These are phyloP conservation scores for Lucilia cuprina DNA, from an alignment of 1,140 invertebrate genomes.

Conservation along the genomic window DNA sequence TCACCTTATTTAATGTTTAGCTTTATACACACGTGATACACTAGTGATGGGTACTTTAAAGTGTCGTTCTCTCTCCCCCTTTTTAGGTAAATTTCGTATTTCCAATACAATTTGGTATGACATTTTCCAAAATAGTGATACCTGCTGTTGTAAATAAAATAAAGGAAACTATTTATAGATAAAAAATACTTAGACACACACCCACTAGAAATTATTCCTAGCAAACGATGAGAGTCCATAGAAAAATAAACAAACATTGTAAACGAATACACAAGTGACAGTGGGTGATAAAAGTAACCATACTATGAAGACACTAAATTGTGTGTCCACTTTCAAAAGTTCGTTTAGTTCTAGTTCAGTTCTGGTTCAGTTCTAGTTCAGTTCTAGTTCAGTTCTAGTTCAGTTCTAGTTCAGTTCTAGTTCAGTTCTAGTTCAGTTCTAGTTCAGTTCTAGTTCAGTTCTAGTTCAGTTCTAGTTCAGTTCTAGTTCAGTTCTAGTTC, in stretches of 20 bases:
- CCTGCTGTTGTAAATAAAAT: constrained; percentile 2
- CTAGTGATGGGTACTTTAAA: neutral
- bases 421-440: too few relatives aligned
- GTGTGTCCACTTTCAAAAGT: too few relatives aligned
- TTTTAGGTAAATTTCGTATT: neutral
- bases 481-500: too few relatives aligned
- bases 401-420: too few relatives aligned
- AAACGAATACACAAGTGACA: neutral
- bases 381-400: too few relatives aligned
- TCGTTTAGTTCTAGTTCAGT: too few relatives aligned
- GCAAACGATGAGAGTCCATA: neutral
- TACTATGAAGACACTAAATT: too few relatives aligned
- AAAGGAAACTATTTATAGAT: neutral
- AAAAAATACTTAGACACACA: neutral
- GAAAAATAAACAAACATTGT: neutral
- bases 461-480: too few relatives aligned
- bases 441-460: too few relatives aligned
- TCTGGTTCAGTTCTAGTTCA: too few relatives aligned
- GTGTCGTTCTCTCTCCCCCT: neutral
- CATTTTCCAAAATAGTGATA: neutral
- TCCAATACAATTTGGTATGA: neutral
- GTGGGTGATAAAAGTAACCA: neutral
- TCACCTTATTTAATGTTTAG: neutral
- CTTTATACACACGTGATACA: neutral
- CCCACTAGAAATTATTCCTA: neutral